phyloP scores from a whole-genome alignment of 1,140 invertebrate genomes.

The Euwallacea fornicatus region DNA sequence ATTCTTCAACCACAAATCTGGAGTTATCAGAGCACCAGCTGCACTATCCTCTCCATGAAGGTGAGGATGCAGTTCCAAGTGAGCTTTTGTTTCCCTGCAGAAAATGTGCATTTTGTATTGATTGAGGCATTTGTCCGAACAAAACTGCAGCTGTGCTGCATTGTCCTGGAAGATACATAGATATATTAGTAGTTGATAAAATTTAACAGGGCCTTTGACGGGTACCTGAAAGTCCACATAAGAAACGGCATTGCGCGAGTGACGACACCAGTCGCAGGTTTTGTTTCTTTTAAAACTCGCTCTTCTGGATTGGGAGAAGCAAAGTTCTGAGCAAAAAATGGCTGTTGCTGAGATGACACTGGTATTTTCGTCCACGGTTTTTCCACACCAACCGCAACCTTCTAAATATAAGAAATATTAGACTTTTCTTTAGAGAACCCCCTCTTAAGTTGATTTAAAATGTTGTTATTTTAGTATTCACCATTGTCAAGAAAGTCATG shows the following conservation, averaged over 20 bases:
- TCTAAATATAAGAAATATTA: conserved; percentile 42
- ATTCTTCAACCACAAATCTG: conserved; percentile 82
- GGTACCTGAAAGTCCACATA: conserved; percentile 82
- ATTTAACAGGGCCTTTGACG: neutral
- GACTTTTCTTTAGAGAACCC: neutral
- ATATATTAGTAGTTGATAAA: neutral
- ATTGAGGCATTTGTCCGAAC: conserved; percentile 88
- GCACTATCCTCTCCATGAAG: conserved; percentile 58
- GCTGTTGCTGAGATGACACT: conserved; percentile 59
- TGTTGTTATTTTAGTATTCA: neutral
- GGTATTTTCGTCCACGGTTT: conserved; percentile 46
- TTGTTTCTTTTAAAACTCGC: conserved; percentile 89
- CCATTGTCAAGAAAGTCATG: no score
- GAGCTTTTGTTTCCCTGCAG: conserved; percentile 86
- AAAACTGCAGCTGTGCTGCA: conserved; percentile 77
- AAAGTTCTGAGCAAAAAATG: conserved; percentile 82
- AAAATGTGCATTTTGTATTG: conserved; percentile 97
- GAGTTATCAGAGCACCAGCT: conserved; percentile 69
- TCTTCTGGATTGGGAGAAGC: conserved; percentile 83
- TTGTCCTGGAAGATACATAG: conserved; percentile 62
- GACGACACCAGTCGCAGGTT: conserved; percentile 92
- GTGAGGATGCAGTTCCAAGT: conserved; percentile 80
- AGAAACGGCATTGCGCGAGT: conserved; percentile 86
- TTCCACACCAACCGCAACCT: conserved; percentile 51
- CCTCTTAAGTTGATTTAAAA: neutral